phyloP scores from a whole-genome alignment of 2,797 vertebrate species.

The Bradypodion ventrale region DNA sequence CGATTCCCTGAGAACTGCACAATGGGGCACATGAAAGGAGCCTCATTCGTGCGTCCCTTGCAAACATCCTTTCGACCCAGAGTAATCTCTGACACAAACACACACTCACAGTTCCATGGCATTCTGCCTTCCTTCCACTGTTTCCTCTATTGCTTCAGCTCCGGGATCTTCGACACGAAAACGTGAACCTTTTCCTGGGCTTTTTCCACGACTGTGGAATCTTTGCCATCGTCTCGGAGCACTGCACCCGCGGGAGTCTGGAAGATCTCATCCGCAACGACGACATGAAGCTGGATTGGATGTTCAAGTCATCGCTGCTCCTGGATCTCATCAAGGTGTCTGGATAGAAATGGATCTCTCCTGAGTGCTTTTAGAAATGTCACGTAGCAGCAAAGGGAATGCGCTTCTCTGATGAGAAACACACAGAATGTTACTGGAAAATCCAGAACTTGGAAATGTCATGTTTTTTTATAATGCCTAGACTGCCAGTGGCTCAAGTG shows the following conservation, averaged over 20 bases:
- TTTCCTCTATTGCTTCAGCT: constrained; percentile 72
- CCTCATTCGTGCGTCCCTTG: no score
- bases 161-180: constrained; percentile 91
- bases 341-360: no score
- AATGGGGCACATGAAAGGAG: no score
- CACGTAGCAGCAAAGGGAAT: no score
- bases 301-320: constrained; percentile 95
- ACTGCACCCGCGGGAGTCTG: constrained; percentile 89
- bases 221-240: constrained; percentile 89
- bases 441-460: neutral
- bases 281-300: constrained; percentile 96
- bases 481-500: no score
- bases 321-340: constrained; percentile 90
- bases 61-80: no score
- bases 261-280: constrained; percentile 87
- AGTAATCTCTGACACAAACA: no score
- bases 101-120: no score
- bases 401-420: neutral
- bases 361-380: neutral
- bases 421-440: neutral
- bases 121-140: neutral
- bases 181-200: constrained; percentile 90
- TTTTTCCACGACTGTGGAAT: constrained; percentile 86
- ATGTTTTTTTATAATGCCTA: no score
- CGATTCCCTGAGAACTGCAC: no score